Evolutionary conservation across 2,797 vertebrate species (phyloP).

Genomic region (Telmatherina bonti): DNA sequence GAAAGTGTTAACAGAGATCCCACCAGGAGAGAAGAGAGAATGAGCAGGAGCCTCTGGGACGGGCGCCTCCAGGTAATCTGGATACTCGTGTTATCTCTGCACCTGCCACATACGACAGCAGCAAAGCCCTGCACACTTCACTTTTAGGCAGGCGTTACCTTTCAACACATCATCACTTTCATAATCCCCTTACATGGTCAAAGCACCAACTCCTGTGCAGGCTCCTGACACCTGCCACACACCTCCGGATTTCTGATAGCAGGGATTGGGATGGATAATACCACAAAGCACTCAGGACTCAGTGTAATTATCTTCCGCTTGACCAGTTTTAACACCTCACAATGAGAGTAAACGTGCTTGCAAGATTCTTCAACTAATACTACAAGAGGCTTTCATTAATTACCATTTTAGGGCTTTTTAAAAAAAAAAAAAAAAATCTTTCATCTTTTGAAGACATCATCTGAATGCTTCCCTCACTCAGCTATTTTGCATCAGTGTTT

Average conservation of each 20-base stretch:
- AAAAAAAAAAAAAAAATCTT: no score
- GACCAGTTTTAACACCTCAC: conserved; percentile 47
- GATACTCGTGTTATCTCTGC: conserved; percentile 78
- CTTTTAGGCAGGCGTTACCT: conserved; percentile 79
- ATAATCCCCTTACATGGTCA: conserved; percentile 83
- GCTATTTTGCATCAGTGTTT: conserved; percentile 5
- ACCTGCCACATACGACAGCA: conserved; percentile 75
- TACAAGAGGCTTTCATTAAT: conserved; percentile 19
- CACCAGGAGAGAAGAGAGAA: conserved; percentile 29
- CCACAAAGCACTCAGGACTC: conserved; percentile 44
- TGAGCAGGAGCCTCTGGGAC: conserved; percentile 24
- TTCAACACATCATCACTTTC: conserved; percentile 84
- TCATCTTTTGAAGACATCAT: background rate
- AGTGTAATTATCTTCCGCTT: conserved; percentile 68
- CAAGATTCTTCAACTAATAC: conserved; percentile 41
- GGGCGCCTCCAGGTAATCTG: conserved; percentile 73
- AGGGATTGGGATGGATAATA: conserved; percentile 70
- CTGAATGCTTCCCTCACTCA: conserved; percentile 32
- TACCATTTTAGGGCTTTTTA: conserved; percentile 35
- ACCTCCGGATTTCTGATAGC: conserved; percentile 67
- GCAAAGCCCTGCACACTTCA: conserved; percentile 78
- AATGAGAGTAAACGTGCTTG: conserved; percentile 29
- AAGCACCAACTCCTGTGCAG: conserved; percentile 59
- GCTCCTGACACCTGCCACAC: conserved; percentile 73
- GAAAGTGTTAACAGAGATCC: conserved; percentile 55